Percentiles rank a stretch among this genome's conserved stretches.
Conservation (phyloP, 1,140 invertebrate species). For the Aphis gossypii region DNA sequence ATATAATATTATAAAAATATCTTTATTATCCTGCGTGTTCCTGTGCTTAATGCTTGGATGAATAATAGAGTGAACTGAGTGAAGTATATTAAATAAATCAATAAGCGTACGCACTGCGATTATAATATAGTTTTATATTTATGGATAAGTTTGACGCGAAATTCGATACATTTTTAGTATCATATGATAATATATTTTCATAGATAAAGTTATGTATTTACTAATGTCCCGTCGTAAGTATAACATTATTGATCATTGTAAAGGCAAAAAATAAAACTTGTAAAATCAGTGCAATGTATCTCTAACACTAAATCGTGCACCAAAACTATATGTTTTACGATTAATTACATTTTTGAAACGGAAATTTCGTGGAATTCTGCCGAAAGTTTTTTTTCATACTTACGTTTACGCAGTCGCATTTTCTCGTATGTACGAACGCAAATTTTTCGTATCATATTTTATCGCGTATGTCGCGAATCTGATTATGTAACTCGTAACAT, state of each 20-base stretch:
- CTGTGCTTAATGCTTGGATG: not conserved
- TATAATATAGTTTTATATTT: not conserved
- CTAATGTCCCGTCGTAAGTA: not conserved
- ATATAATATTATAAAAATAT: too few species aligned
- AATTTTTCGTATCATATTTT: not conserved
- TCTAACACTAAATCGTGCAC: too few species aligned
- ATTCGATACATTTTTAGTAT: not conserved
- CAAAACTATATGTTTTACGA: too few species aligned
- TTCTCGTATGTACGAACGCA: not conserved
- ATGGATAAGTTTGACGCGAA: not conserved
- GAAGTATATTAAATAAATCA: not conserved
- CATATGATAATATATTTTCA: not conserved
- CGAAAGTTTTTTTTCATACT: not conserved
- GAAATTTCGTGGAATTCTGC: not conserved
- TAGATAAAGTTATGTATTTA: not conserved
- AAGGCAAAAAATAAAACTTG: too few species aligned
- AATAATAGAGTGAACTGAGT: not conserved
- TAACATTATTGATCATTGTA: not conserved
- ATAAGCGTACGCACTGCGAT: not conserved
- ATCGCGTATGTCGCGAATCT: not conserved
- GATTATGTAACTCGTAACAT: not conserved
- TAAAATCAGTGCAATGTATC: too few species aligned
- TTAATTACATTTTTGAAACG: too few species aligned
- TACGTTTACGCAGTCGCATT: not conserved
- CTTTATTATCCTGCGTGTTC: too few species aligned